Base-by-base conservation (phyloP, 2,888 invertebrate species). In the Lycia hirtaria region DNA sequence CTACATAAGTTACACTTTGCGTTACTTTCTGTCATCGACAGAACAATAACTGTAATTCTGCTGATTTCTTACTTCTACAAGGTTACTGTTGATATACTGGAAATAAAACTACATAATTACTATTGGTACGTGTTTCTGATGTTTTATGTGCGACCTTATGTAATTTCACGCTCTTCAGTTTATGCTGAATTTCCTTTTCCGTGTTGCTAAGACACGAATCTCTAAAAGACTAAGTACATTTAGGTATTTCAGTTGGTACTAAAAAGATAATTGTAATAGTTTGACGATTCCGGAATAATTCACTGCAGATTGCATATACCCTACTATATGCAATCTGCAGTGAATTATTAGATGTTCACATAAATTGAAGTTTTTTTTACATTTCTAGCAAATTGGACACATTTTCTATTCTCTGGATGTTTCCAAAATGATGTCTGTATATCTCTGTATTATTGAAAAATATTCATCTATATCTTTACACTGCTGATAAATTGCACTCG, bases 31-130 rank as follows among this genome's bases (percentile, higher is more conserved):
- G 63, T 64, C 57, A 43, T 62, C 65, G 73, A 82, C 83, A 83
- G 81, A 87, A 85, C 82, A 85, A 84, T 87, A 88, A 88, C 84
- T 84, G 83, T 83, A 81, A 80, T 82, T 79, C 75, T 82, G 78
- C 80, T 82, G 83, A 85, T 87, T 86, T 88, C 83, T 87, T 80
- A 72, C 74, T 81, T 79, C 69, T 73, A 72, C 85, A 87, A 88
- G 87, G 86, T 85, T 78, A 81, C 70, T 74, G 73, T 74, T 75
- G 75, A 80, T 72, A 73, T 72, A 73, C 71, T 75, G 71, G 64
- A 73, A 75, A 75, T 74, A 71, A 70, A 60, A 68, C 62, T 69
- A 67, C 58, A 56, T 64, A 65, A 64, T 61, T 62, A 64, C 50
- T 64, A 59, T 58, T 45, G 22, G 53, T 59, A 54, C 47, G 47